phyloP scores from a whole-genome alignment of 53 echinoderm and acorn worm genomes.

The Echinometra lucunter region DNA sequence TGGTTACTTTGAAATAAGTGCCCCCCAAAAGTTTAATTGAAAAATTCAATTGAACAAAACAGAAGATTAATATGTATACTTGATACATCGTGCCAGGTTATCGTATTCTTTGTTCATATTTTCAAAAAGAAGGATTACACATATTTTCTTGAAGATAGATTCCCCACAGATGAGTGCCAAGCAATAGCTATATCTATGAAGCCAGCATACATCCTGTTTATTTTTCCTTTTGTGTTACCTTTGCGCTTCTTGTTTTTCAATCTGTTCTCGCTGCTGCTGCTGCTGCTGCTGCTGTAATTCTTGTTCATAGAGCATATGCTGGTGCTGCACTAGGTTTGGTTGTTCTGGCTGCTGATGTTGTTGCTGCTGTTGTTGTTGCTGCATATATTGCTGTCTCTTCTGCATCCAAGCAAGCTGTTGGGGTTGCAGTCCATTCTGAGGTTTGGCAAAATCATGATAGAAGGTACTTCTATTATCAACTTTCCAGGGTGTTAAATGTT shows the following conservation, averaged over 20 bases:
- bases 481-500: background rate
- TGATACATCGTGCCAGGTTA: background rate
- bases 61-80: background rate
- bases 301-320: constrained; percentile 24
- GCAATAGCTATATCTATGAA: background rate
- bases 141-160: background rate
- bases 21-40: background rate
- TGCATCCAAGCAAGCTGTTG: constrained; percentile 53
- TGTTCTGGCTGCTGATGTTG: background rate
- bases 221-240: background rate
- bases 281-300: constrained; percentile 58
- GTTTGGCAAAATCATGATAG: background rate
- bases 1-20: too few relatives aligned
- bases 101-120: background rate
- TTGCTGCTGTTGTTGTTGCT: constrained; percentile 51
- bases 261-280: constrained; percentile 60
- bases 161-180: background rate
- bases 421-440: background rate
- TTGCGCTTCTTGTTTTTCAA: constrained; percentile 53
- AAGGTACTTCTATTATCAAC: too few relatives aligned
- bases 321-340: constrained; percentile 31
- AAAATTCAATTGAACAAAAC: background rate
- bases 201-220: background rate
- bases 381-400: constrained; percentile 14
- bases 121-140: background rate